Evolutionary conservation across 2,888 invertebrate species (phyloP).

Genomic region (Dryomyza anilis): DNA sequence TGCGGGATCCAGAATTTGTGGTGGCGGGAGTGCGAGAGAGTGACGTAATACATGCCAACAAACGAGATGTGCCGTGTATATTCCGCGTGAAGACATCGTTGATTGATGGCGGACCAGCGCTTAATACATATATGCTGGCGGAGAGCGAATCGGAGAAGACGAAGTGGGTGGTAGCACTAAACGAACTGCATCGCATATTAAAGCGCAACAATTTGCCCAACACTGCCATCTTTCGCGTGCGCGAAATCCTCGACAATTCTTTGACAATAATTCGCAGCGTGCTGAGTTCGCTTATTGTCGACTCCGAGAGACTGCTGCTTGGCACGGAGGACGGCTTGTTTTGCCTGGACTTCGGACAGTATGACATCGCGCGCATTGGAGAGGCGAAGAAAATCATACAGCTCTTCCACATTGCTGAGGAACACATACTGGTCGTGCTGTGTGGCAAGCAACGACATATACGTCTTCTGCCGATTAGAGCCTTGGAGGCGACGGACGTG

Average conservation of each 20-base stretch:
- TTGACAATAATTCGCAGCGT: constrained; percentile 81
- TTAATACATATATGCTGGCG: constrained; percentile 94
- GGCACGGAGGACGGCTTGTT: constrained; percentile 94
- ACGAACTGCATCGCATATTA: constrained; percentile 92
- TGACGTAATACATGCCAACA: constrained; percentile 97
- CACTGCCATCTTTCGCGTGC: constrained; percentile 86
- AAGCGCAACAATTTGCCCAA: constrained; percentile 92
- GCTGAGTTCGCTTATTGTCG: constrained; percentile 85
- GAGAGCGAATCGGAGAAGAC: constrained; percentile 96
- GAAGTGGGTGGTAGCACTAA: constrained; percentile 97
- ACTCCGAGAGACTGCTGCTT: constrained; percentile 82
- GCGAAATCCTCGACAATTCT: constrained; percentile 85
- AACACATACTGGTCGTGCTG: constrained; percentile 84
- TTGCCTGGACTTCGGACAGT: constrained; percentile 89
- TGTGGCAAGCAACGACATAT: constrained; percentile 92
- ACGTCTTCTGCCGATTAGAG: constrained; percentile 88
- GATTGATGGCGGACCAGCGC: constrained; percentile 86
- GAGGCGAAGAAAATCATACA: constrained; percentile 81
- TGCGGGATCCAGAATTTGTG: constrained; percentile 96
- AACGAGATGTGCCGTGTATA: constrained; percentile 97
- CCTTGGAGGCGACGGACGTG: constrained; percentile 92
- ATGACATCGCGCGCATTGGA: constrained; percentile 79
- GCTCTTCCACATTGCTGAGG: constrained; percentile 79
- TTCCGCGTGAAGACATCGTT: constrained; percentile 96
- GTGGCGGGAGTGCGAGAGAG: constrained; percentile 93